Percentiles rank a stretch among this genome's conserved stretches.
phyloP scores from a whole-genome alignment of 2,797 vertebrate genomes.

The Pristis pectinata region DNA sequence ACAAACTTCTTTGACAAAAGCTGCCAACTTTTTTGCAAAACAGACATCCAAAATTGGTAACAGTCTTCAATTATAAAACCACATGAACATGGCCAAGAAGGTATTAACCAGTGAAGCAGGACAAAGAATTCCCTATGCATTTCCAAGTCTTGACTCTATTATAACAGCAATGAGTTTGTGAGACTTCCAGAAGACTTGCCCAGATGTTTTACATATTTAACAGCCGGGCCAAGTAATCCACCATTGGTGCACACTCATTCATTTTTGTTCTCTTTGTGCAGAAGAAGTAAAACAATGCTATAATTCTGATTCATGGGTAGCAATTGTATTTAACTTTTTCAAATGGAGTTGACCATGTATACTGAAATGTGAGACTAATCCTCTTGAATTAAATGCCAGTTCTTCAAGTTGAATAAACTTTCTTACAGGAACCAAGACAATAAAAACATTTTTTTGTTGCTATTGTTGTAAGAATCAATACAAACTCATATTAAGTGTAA shows the following conservation, averaged over 20 bases:
- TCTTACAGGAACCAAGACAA: not conserved
- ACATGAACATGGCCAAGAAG: not conserved
- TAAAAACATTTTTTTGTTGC: not conserved
- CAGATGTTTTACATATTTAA: conserved; percentile 25
- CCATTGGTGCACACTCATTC: not conserved
- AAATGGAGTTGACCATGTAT: not conserved
- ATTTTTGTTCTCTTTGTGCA: not conserved
- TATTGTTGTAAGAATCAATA: not conserved
- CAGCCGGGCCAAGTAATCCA: not conserved
- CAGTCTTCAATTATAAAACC: conserved; percentile 24
- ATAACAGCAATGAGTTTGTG: conserved; percentile 12
- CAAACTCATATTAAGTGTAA: not conserved
- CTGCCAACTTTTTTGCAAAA: conserved; percentile 1
- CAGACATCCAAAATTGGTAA: conserved; percentile 13
- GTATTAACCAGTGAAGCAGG: not conserved
- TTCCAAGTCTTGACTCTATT: not conserved
- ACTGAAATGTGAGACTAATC: not conserved
- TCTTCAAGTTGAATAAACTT: not conserved
- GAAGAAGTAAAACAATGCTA: not conserved
- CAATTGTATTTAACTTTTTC: not conserved
- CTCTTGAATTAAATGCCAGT: not conserved
- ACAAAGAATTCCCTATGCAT: conserved; percentile 29
- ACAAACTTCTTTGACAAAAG: conserved; percentile 16
- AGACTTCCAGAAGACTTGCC: not conserved
- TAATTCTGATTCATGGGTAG: not conserved